These are phyloP conservation scores for Epirrhoe tristata DNA, from an alignment of 2,888 invertebrate species.

Conservation along the genomic window DNA sequence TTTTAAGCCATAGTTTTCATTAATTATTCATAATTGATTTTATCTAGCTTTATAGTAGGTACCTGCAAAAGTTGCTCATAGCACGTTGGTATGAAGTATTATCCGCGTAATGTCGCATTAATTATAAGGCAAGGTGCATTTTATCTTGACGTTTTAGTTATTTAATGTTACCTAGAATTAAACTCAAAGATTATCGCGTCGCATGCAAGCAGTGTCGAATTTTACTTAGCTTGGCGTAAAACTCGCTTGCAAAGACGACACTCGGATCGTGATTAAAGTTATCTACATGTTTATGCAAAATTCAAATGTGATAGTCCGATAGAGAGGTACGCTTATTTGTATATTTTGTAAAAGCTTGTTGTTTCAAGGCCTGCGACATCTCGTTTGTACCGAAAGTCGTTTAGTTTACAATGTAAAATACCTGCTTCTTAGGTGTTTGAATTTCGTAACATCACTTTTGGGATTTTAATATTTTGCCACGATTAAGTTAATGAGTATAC, in stretches of 20 bases:
- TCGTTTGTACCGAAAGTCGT: constrained; percentile 72
- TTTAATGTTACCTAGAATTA: constrained; percentile 22
- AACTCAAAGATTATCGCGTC: constrained; percentile 19
- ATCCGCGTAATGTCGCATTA: constrained; percentile 24
- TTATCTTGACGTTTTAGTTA: constrained; percentile 28
- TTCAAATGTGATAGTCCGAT: constrained; percentile 62
- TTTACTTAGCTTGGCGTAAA: constrained; percentile 22
- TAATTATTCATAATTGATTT: constrained; percentile 32
- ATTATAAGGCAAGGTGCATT: constrained; percentile 33
- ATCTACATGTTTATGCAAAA: constrained; percentile 52
- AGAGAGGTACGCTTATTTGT: constrained; percentile 56
- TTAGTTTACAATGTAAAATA: constrained; percentile 73
- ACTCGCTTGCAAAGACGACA: constrained; percentile 23
- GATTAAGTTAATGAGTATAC: constrained; percentile 51
- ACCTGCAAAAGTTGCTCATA: constrained; percentile 26
- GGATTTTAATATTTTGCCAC: constrained; percentile 53
- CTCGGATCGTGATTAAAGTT: constrained; percentile 36
- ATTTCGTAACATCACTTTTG: constrained; percentile 56
- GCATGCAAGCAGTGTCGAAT: constrained; percentile 29
- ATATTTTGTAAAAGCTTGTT: constrained; percentile 66
- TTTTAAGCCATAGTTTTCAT: constrained; percentile 32
- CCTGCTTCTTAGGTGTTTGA: constrained; percentile 57
- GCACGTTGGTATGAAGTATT: constrained; percentile 17
- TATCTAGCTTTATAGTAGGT: constrained; percentile 19
- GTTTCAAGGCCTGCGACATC: constrained; percentile 78